Evolutionary conservation across 1,140 invertebrate species (phyloP), one percentile per base, ranked within the genome.

Genomic region (Orussus abietinus): DNA sequence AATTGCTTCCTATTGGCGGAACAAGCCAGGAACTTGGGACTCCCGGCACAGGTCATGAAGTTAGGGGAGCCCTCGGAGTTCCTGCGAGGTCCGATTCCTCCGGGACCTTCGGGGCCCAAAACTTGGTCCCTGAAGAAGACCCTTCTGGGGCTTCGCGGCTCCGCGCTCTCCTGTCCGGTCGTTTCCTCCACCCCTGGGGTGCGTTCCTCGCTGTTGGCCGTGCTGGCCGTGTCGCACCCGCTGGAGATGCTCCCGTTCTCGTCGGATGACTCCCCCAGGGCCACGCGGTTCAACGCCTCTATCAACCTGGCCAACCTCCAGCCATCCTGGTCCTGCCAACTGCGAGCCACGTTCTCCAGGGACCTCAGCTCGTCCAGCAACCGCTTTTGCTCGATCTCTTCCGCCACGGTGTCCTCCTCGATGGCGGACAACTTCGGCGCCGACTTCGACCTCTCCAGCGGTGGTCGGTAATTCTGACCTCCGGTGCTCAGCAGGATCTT

Each of bases 351-450:
- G 34, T 57, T 70, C 34, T 71, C 63, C 11, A 74, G 42, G 5
- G 64, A 64, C 12, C 66, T 61, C 11, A 74, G 36, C 14, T 74
- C 69, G 5, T 74, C 70, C 12, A 72, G 48, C 5, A 73, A 47
- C 10, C 66, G 58, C 29, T 71, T 57, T 21, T 72, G 69, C 28
- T 84, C 80, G 40, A 86, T 84, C 38, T 88, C 86, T 55, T 88
- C 85, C 59, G 89, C 88, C 38, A 89, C 91, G 10, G 85, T 79
- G 42, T 88, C 86, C 70, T 99, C 96, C 60, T 95, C 90, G 47
- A 98, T 98, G 15, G 89, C 84, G 38, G 87, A 90, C 2, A 99
- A 74, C 64, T 96, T 94, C 0, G 96, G 95, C 4, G 95, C 95
- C 22, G 90, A 93, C 66, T 95, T 96, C 1, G 92, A 96, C 44